Evolutionary conservation across 2,113 vertebrate genomes (phyloP).

Genomic region (Upupa epops): DNA sequence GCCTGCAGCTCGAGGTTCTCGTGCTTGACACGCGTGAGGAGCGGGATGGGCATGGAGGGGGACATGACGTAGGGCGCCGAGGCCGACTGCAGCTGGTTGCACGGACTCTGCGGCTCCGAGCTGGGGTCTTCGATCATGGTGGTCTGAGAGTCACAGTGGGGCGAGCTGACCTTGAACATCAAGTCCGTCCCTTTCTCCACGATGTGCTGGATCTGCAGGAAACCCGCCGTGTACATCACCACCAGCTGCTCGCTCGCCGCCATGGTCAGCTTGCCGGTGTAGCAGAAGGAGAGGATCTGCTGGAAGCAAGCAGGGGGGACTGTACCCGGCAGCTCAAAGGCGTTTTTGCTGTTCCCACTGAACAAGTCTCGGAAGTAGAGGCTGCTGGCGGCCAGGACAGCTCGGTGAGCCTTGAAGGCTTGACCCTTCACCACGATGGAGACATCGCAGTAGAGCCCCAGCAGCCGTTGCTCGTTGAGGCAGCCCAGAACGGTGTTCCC

Average conservation of each 20-base stretch:
- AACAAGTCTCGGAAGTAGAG: conserved; percentile 97
- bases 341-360: conserved; percentile 93
- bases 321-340: conserved; percentile 94
- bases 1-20: conserved; percentile 84
- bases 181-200: conserved; percentile 96
- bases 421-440: conserved; percentile 98
- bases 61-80: conserved; percentile 83
- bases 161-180: conserved; percentile 98
- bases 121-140: conserved; percentile 90
- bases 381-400: conserved; percentile 95
- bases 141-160: conserved; percentile 97
- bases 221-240: conserved; percentile 99
- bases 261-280: conserved; percentile 98
- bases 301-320: conserved; percentile 96
- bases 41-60: conserved; percentile 82
- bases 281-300: conserved; percentile 98
- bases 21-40: conserved; percentile 87
- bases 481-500: conserved; percentile 96
- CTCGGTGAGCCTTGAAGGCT: conserved; percentile 96
- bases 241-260: conserved; percentile 98
- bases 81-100: conserved; percentile 79
- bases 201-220: conserved; percentile 99
- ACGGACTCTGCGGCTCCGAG: conserved; percentile 94
- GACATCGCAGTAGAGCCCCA: conserved; percentile 97
- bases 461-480: conserved; percentile 94